Conservation (phyloP, 1,140 invertebrate species). For the Heliothis virescens region DNA sequence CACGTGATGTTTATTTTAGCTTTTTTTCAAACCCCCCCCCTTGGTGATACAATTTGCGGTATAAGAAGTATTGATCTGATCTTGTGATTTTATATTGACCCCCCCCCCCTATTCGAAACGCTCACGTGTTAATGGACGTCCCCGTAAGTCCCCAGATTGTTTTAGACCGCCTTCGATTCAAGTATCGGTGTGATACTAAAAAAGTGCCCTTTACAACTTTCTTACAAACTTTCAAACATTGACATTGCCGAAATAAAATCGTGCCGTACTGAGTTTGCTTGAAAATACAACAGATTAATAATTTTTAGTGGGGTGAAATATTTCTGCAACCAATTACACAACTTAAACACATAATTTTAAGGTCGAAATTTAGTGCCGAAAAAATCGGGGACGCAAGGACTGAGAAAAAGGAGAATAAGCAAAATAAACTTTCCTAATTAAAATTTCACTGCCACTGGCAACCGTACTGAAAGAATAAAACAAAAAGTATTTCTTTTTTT, state of each 20-base stretch:
- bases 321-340: not conserved
- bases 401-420: constrained; percentile 53
- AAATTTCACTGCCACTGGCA: constrained; percentile 59
- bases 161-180: not conserved
- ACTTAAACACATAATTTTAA: not conserved
- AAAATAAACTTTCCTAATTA: constrained; percentile 64
- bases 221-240: constrained; percentile 47
- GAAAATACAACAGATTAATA: constrained; percentile 55
- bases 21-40: too few relatives aligned
- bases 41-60: too few relatives aligned
- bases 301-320: constrained; percentile 39
- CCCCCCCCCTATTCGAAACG: too few relatives aligned
- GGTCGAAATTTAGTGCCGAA: not conserved
- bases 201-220: constrained; percentile 33
- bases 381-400: constrained; percentile 33
- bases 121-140: too few relatives aligned
- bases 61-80: too few relatives aligned
- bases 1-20: too few relatives aligned
- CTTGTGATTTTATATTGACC: too few relatives aligned
- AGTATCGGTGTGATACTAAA: constrained; percentile 36
- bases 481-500: constrained; percentile 50
- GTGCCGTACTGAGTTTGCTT: constrained; percentile 47
- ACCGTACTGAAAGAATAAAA: constrained; percentile 54
- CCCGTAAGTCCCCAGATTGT: not conserved
- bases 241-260: constrained; percentile 50